Evolutionary conservation across 2,797 vertebrate species (phyloP), one percentile per base, ranked within the genome.

Genomic region (Hypotaenidia okinawae): DNA sequence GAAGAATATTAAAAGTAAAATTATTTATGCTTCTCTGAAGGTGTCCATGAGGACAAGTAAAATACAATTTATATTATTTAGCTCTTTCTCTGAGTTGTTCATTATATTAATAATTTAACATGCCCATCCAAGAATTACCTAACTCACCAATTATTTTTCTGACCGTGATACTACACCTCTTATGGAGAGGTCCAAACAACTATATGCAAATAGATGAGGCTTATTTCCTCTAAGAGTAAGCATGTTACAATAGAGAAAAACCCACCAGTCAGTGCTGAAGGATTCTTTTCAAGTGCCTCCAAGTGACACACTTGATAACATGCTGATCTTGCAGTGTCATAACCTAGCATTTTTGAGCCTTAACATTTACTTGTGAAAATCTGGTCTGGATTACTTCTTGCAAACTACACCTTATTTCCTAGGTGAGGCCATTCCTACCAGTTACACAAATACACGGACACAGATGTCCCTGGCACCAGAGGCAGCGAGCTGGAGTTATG

Each of bases 381-480:
- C 64, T n/a, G 33, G 14, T 69, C 90, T 91, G 93, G 88, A 93
- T 90, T 90, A 94, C 47, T 75, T 90, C 89, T 93, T 92, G 80
- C 70, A 84, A 83, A 78, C 57, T 64, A 35, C 37, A 77, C 49
- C 37, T 72, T 68, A 94, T 86, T 91, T 91, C 57, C 41, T 35
- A 28, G 54, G 49, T 79, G 89, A 90, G 16, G 67, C 23, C 16
- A 51, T 84, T 91, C 74, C 57, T 52, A 76, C 80, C 24, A 68
- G 89, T 78, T 72, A 54, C 80, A 25, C 35, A 62, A 74, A 28
- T 63, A 62, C 0, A n/a, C 25, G 77, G 66, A 59, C 74, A 76
- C 2, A 66, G 35, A 61, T 49, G 51, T 61, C 69, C 77, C 85
- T 93, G 80, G 45, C 93, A 57, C 8, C 61, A 87, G 52, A 68